Percentiles rank a stretch among this genome's conserved stretches.
Evolutionary conservation across 2,797 vertebrate species (phyloP).

Genomic region (Fratercula arctica): DNA sequence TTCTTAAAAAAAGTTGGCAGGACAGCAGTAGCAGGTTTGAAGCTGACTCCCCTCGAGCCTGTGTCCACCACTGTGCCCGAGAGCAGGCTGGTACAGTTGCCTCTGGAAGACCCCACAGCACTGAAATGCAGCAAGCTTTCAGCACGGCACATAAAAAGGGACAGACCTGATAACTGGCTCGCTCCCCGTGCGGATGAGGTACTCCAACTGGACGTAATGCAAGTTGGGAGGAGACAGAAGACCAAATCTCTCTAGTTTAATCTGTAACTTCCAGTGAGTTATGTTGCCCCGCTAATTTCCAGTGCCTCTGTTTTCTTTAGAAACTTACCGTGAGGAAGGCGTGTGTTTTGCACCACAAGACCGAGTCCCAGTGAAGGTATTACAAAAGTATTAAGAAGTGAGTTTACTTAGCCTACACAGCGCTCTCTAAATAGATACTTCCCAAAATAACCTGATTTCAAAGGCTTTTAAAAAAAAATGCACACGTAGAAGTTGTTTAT

Average conservation of each 20-base stretch:
- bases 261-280: background rate
- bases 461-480: background rate
- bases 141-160: background rate
- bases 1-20: background rate
- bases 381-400: background rate
- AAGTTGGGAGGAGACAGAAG: background rate
- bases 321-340: background rate
- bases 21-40: background rate
- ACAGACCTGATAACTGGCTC: background rate
- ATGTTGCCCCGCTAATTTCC: background rate
- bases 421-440: background rate
- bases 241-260: background rate
- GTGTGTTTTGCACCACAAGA: background rate
- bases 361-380: background rate
- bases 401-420: background rate
- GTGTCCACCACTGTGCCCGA: no score
- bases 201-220: background rate
- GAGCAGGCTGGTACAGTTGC: no score
- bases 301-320: background rate
- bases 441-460: background rate
- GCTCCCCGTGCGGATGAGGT: background rate
- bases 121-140: background rate
- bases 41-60: background rate
- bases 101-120: background rate
- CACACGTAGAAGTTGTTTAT: background rate